Conservation (phyloP, 2,113 vertebrate species). For the Pseudopodoces humilis region DNA sequence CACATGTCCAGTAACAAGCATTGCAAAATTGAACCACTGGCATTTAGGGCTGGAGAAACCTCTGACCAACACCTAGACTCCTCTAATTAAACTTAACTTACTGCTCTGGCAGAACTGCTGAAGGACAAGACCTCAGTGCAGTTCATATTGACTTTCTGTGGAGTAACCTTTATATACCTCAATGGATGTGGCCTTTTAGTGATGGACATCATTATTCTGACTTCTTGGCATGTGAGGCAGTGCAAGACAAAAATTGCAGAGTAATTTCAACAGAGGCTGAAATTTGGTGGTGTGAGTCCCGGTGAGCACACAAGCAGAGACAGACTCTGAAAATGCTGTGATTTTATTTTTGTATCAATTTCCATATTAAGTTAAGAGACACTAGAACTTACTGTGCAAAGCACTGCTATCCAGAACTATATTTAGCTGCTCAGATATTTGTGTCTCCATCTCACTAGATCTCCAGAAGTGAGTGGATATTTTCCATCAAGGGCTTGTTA, state of each 20-base stretch:
- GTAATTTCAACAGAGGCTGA: neutral
- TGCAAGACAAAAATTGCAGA: neutral
- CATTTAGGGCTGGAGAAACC: neutral
- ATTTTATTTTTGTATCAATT: constrained; percentile 10
- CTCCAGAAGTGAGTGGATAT: neutral
- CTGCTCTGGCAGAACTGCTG: neutral
- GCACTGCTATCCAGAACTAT: neutral
- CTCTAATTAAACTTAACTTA: constrained; percentile 34
- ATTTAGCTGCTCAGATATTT: constrained; percentile 23
- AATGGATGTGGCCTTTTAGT: neutral
- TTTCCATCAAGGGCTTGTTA: neutral
- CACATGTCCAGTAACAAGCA: neutral
- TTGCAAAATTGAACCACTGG: neutral
- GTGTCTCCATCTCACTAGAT: neutral
- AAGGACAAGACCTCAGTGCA: constrained; percentile 1
- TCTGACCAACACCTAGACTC: neutral
- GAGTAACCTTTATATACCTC: constrained; percentile 18
- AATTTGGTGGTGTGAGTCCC: neutral
- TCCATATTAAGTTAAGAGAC: constrained; percentile 31
- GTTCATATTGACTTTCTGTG: neutral
- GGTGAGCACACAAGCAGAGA: neutral
- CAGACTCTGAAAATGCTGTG: neutral
- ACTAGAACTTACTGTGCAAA: neutral
- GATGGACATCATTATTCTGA: neutral
- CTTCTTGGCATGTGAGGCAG: neutral